Percentiles rank a stretch among this genome's conserved stretches.
These are phyloP conservation scores for Leptinotarsa rubiginosa DNA, from an alignment of 2,888 invertebrate species.

Conservation along the genomic window DNA sequence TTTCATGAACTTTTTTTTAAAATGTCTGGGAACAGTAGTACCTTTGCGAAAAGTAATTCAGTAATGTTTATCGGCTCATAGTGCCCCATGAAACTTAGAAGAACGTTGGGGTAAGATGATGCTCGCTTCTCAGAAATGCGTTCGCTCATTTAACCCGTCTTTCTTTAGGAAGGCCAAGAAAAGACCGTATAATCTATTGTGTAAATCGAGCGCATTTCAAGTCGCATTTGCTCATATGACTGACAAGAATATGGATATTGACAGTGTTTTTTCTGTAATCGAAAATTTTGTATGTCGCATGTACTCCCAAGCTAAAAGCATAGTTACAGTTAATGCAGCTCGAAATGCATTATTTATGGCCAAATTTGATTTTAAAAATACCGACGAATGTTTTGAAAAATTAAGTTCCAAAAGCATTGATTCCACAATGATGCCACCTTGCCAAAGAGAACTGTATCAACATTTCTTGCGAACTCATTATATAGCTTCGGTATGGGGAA, in stretches of 20 bases:
- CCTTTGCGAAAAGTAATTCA: too few relatives aligned
- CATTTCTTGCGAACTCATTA: not conserved
- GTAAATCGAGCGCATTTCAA: conserved; percentile 6
- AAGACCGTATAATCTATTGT: conserved; percentile 7
- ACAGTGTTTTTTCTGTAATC: not conserved
- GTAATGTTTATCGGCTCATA: too few relatives aligned
- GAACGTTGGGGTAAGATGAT: too few relatives aligned
- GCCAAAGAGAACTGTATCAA: not conserved
- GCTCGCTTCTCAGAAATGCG: too few relatives aligned
- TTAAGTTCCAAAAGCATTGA: not conserved
- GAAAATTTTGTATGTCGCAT: not conserved
- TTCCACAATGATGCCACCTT: not conserved
- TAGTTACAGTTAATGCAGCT: not conserved
- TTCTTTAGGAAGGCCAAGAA: not conserved
- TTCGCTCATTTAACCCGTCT: conserved; percentile 1
- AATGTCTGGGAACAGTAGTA: too few relatives aligned
- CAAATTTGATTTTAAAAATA: not conserved
- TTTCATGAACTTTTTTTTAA: too few relatives aligned
- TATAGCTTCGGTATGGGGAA: conserved; percentile 3
- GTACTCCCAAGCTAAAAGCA: conserved; percentile 1
- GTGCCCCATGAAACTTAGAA: too few relatives aligned
- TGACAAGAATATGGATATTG: not conserved
- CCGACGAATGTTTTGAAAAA: conserved; percentile 2
- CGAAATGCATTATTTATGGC: not conserved
- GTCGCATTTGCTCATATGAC: not conserved